These are phyloP conservation scores for Caerostris extrusa DNA, from an alignment of 1,140 invertebrate species.

Conservation along the genomic window DNA sequence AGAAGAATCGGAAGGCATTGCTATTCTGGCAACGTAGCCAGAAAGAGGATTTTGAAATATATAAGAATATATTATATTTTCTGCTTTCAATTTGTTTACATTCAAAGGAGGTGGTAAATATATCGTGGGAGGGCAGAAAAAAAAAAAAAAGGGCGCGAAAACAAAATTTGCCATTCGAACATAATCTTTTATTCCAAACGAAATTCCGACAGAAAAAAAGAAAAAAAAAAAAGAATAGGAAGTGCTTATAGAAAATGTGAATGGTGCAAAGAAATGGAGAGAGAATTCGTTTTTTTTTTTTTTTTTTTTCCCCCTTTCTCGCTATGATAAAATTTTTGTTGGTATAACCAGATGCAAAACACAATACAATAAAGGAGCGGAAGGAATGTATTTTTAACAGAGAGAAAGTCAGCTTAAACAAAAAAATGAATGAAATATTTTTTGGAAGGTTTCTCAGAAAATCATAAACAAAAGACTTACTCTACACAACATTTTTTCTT, in stretches of 20 bases:
- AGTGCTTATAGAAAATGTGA: slow-evolving; percentile 41
- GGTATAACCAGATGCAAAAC: slow-evolving; percentile 36
- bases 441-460: too few relatives aligned
- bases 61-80: slow-evolving; percentile 75
- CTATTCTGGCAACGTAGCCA: slow-evolving; percentile 69
- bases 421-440: too few relatives aligned
- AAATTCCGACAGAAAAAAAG: slow-evolving; percentile 32
- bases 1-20: slow-evolving; percentile 74
- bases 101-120: slow-evolving; percentile 75
- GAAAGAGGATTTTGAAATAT: slow-evolving; percentile 67
- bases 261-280: background rate
- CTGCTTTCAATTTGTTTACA: slow-evolving; percentile 76
- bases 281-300: slow-evolving; percentile 45
- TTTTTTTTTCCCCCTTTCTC: slow-evolving; percentile 27
- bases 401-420: too few relatives aligned
- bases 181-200: slow-evolving; percentile 70
- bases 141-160: slow-evolving; percentile 23
- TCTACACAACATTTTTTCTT: too few relatives aligned
- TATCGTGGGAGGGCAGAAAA: slow-evolving; percentile 28
- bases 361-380: too few relatives aligned
- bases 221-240: slow-evolving; percentile 32
- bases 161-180: slow-evolving; percentile 73
- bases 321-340: slow-evolving; percentile 22
- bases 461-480: too few relatives aligned
- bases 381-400: too few relatives aligned